phyloP scores from a whole-genome alignment of 2,797 vertebrate species.

The Myotis daubentonii region DNA sequence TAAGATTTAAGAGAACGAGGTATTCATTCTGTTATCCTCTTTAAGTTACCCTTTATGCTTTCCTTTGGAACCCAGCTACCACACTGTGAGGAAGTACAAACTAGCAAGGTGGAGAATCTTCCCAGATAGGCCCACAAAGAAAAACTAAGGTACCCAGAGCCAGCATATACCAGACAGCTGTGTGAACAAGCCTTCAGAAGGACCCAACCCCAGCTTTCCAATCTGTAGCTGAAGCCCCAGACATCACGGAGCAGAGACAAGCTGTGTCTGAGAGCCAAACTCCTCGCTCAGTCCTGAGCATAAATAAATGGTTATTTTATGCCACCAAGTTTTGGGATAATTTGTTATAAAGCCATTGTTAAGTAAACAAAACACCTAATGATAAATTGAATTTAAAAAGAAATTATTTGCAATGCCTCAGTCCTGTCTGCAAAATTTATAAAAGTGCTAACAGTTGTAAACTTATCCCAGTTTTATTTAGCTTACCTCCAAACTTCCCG shows the following conservation, averaged over 20 bases:
- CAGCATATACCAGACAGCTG: neutral
- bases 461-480: neutral
- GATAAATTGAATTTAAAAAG: constrained; percentile 24
- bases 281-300: neutral
- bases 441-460: constrained; percentile 20
- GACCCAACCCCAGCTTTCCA: neutral
- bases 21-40: neutral
- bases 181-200: neutral
- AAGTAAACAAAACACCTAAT: constrained; percentile 11
- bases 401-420: constrained; percentile 18
- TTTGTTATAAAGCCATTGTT: constrained; percentile 15
- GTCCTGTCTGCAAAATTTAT: neutral
- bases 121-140: neutral
- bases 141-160: neutral
- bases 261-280: neutral
- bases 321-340: neutral
- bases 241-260: neutral
- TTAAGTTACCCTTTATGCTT: neutral
- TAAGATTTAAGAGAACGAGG: neutral
- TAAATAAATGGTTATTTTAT: constrained; percentile 41
- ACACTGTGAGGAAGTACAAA: constrained; percentile 26
- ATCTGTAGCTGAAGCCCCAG: constrained; percentile 1
- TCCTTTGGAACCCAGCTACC: constrained; percentile 7
- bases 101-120: neutral
- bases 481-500: constrained; percentile 89